Conservation (phyloP, 2,113 vertebrate species). For the Halichoerus grypus region DNA sequence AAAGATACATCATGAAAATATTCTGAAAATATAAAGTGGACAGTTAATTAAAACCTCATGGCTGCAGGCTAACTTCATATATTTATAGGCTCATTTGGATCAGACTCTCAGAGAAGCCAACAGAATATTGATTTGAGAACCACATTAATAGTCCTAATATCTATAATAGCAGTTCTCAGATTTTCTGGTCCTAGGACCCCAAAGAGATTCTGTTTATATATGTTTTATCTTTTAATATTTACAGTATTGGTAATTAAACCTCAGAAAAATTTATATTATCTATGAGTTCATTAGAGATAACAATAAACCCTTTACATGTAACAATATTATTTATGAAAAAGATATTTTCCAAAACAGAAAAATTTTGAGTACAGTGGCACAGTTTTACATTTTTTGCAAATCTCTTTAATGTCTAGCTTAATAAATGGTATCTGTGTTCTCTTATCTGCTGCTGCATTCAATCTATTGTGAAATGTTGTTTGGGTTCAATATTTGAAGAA, state of each 20-base stretch:
- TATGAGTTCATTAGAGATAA: conserved; percentile 34
- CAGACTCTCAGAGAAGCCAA: conserved; percentile 32
- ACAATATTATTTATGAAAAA: neutral
- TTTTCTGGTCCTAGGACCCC: neutral
- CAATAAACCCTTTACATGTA: neutral
- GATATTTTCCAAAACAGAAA: conserved; percentile 15
- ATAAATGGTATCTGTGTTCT: conserved; percentile 7
- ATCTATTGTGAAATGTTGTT: neutral
- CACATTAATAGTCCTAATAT: neutral
- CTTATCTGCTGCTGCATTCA: neutral
- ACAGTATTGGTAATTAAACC: neutral
- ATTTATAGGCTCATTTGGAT: neutral
- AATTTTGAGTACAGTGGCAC: neutral
- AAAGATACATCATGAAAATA: neutral
- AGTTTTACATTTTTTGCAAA: conserved; percentile 24
- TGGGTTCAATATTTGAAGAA: conserved; percentile 19
- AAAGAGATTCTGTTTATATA: neutral
- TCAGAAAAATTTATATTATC: neutral
- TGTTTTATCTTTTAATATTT: neutral
- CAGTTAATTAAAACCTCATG: neutral
- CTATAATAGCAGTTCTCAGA: neutral
- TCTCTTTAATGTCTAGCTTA: neutral
- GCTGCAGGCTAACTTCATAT: neutral
- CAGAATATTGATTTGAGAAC: conserved; percentile 3
- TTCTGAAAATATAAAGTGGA: conserved; percentile 31